Evolutionary conservation across 1,140 invertebrate genomes (phyloP), one percentile per base, ranked within the genome.

Genomic region (Dufourea novaeangliae): DNA sequence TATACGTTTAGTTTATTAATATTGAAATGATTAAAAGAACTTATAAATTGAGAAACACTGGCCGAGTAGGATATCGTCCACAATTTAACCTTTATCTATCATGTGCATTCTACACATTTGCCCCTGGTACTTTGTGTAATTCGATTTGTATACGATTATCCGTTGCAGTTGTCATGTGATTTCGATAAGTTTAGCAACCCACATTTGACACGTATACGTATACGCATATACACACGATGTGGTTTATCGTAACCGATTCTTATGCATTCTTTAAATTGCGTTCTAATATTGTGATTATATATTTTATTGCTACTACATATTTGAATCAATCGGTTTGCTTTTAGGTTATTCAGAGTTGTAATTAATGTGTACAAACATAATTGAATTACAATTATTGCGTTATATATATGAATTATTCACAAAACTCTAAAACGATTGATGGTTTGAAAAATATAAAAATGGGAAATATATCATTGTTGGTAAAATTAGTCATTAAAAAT

Each of bases 101-200:
- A 17, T 17, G 17, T 17, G 39, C 12, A 14, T 72, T 22, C n/a
- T 50, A 50, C 27, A 46, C 27, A 34, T 62, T 62, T 52, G 27
- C 32, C 17, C 2, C 6, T 1, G 8, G 12, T 50, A 39, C 5
- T 69, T 56, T 59, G 27, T 44, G 14, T 56, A 22, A 44, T 46
- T 61, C 32, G 39, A 46, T 61, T 76, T 46, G 32, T 44, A 69
- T 61, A 12, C 25, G 20, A 69, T 68, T 11, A 34, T 17, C 25
- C 20, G 14, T 32, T 22, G 2, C 20, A 59, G 4, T 64, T 39
- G 39, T 79, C 77, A 79, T 79, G 70, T 79, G 77, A 79, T 66
- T 66, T 7, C 46, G 77, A 78, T 74, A 78, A 74, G 2, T 44
- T 27, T 56, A 44, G 32, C 39, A 75, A 69, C 54, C 32, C 39